These are phyloP conservation scores for Eolophus roseicapilla DNA, from an alignment of 2,113 vertebrate genomes.

Conservation along the genomic window DNA sequence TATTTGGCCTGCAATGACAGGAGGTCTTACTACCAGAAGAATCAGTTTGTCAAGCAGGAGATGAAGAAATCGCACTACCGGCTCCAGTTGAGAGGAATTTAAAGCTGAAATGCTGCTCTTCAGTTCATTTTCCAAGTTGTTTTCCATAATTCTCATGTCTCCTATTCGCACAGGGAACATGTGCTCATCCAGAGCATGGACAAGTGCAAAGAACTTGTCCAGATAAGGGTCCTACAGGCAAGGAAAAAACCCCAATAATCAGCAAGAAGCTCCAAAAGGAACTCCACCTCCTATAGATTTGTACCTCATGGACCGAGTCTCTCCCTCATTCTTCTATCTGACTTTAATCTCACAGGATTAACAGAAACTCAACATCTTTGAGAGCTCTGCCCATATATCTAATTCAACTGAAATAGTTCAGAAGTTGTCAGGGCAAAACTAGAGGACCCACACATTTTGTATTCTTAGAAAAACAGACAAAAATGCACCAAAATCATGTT, in stretches of 20 bases:
- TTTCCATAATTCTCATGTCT: constrained; percentile 98
- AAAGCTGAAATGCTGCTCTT: constrained; percentile 94
- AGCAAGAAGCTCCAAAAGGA: neutral
- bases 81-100: constrained; percentile 93
- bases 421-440: neutral
- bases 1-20: constrained; percentile 97
- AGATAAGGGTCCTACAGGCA: constrained; percentile 90
- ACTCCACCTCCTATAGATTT: neutral
- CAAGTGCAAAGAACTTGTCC: constrained; percentile 98
- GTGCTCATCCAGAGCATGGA: constrained; percentile 97
- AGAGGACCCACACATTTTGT: neutral
- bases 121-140: constrained; percentile 94
- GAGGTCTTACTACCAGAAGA: constrained; percentile 93
- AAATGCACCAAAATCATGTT: neutral
- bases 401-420: neutral
- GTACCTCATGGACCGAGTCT: neutral
- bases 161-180: constrained; percentile 98
- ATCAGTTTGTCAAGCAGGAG: constrained; percentile 97
- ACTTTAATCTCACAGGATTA: neutral
- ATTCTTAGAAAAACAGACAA: neutral
- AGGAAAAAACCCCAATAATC: neutral
- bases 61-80: constrained; percentile 96
- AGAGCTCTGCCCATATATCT: neutral
- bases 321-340: neutral
- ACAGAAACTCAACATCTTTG: neutral